Conservation (phyloP, 2,113 vertebrate genomes). For the Pristiophorus japonicus region DNA sequence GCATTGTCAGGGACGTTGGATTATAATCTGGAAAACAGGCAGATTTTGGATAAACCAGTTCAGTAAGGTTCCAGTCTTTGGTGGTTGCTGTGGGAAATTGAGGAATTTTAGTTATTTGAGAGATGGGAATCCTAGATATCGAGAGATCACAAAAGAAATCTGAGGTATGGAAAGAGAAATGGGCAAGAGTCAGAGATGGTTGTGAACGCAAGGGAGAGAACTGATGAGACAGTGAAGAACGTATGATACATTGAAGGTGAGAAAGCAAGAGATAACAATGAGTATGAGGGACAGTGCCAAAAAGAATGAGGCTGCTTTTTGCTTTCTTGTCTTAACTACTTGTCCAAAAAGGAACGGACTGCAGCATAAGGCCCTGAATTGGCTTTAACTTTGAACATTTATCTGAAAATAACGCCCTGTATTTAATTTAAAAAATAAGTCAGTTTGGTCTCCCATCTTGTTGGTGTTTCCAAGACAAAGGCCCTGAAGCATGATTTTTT, state of each 20-base stretch:
- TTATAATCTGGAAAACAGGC: not conserved
- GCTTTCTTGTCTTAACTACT: not conserved
- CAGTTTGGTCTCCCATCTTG: conserved; percentile 6
- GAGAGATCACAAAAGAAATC: not conserved
- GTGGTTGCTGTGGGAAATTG: not conserved
- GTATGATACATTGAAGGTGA: not conserved
- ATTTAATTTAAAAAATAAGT: conserved; percentile 15
- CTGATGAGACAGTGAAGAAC: not conserved
- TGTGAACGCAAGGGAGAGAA: not conserved
- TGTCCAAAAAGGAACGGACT: not conserved
- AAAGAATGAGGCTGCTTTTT: not conserved
- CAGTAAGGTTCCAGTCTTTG: not conserved
- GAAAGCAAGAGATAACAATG: no score
- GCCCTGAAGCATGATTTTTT: conserved; percentile 11
- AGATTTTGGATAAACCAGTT: not conserved
- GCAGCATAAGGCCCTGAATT: not conserved
- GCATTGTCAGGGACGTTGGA: not conserved
- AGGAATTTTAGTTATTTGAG: not conserved
- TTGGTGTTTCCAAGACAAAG: conserved; percentile 25
- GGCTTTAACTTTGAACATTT: not conserved
- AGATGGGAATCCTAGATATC: not conserved
- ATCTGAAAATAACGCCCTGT: not conserved
- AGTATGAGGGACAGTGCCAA: not conserved
- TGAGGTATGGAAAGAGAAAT: not conserved
- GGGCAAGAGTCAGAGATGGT: not conserved